Evolutionary conservation across 2,888 invertebrate genomes (phyloP).

Genomic region (Andrena fulva): DNA sequence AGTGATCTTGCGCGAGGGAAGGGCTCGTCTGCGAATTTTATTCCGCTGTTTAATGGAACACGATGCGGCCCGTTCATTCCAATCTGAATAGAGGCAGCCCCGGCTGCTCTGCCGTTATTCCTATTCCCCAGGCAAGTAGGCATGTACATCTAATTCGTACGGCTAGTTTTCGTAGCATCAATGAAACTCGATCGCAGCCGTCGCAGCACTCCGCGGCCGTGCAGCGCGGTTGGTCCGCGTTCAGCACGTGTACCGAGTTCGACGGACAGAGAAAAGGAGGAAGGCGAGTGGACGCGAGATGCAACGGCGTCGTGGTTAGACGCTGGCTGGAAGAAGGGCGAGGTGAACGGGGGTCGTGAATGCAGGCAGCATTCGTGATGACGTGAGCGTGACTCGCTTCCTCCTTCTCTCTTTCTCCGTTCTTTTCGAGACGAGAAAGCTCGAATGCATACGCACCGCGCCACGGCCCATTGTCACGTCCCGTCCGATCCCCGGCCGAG

Average conservation of each 20-base stretch:
- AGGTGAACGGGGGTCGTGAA: slow-evolving; percentile 65
- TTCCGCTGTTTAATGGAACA: too few species aligned
- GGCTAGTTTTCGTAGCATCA: slow-evolving; percentile 5
- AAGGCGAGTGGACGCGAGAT: slow-evolving; percentile 56
- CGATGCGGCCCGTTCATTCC: too few species aligned
- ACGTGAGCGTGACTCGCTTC: slow-evolving; percentile 75
- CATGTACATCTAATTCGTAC: neutral
- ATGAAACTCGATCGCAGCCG: slow-evolving; percentile 39
- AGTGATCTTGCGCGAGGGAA: too few species aligned
- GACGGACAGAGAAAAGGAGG: slow-evolving; percentile 46
- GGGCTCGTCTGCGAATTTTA: too few species aligned
- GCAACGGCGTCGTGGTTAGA: slow-evolving; percentile 52
- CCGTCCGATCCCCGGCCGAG: neutral
- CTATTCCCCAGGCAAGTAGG: neutral
- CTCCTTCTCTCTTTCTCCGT: slow-evolving; percentile 52
- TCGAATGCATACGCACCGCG: slow-evolving; percentile 30
- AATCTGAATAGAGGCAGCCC: neutral
- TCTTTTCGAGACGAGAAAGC: slow-evolving; percentile 41
- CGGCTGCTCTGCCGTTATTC: neutral
- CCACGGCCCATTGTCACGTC: slow-evolving; percentile 53
- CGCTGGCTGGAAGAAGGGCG: slow-evolving; percentile 39
- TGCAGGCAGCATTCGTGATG: slow-evolving; percentile 77
- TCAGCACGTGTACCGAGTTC: slow-evolving; percentile 64
- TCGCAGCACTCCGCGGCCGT: slow-evolving; percentile 32
- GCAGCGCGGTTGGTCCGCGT: slow-evolving; percentile 60